Evolutionary conservation across 1,140 invertebrate genomes (phyloP), one percentile per base, ranked within the genome.

Genomic region (Tribolium madens): DNA sequence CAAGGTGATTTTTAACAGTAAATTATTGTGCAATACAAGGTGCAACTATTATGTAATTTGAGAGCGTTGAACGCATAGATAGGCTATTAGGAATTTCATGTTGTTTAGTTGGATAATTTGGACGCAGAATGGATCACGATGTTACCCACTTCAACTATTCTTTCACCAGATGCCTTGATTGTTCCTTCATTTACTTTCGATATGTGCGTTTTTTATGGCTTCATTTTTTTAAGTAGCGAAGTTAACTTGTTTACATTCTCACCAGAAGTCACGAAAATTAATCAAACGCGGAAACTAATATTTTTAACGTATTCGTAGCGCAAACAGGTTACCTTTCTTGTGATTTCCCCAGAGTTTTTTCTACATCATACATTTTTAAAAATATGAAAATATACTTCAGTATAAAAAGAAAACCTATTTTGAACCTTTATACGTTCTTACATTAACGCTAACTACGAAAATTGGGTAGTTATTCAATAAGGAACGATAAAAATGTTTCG

Each of bases 1-100:
- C 52, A 57, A 57, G 52, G 52, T 57, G 52, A 57, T 57, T 57
- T 57, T 57, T 57, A 57, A 57, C 52, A 57, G 52, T 57, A 57
- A 57, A 57, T 57, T 18, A 21, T 57, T 57, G 52, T 57, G 52
- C 52, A 57, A 57, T 42, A 42, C 52, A 18, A 57, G 52, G 15
- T 57, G 52, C 52, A 42, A 42, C 36, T 42, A 57, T 57, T 57
- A 57, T 57, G 36, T 42, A 42, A 42, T 7, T 42, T 7, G 36
- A 21, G 52, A 57, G 52, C 52, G n/a, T 57, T 57, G 52, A 57
- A 57, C 52, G 52, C 10, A 26, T 12, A 13, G 14, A 53, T 53
- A 17, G 21, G 3, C 21, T 15, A 53, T 21, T 57, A 21, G 52
- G 52, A 57, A 42, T 42, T 42, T 42, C 15, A 50, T 14, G 48